Conservation (phyloP, 2,797 vertebrate species). For the Crenichthys baileyi region DNA sequence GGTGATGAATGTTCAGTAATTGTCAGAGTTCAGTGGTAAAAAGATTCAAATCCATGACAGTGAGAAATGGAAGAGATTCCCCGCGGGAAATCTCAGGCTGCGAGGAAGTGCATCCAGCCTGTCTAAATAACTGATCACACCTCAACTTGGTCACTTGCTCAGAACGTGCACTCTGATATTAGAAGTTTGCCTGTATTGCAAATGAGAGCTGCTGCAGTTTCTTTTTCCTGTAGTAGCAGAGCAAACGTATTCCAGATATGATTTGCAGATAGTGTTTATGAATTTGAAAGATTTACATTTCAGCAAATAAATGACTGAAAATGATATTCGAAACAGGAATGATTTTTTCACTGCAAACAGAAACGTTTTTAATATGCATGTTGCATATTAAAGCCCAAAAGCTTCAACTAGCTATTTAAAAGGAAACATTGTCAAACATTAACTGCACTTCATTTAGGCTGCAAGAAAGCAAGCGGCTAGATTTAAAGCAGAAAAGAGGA, state of each 20-base stretch:
- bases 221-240: slow-evolving; percentile 40
- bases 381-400: background rate
- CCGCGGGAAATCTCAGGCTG: slow-evolving; percentile 84
- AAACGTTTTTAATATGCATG: background rate
- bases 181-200: slow-evolving; percentile 74
- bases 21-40: slow-evolving; percentile 84
- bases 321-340: background rate
- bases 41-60: slow-evolving; percentile 88
- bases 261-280: background rate
- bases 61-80: slow-evolving; percentile 85
- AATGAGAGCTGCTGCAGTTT: slow-evolving; percentile 56
- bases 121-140: slow-evolving; percentile 89
- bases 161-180: slow-evolving; percentile 77
- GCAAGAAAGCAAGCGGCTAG: background rate
- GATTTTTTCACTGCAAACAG: background rate
- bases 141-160: slow-evolving; percentile 84
- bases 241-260: background rate
- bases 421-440: background rate
- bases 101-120: slow-evolving; percentile 84
- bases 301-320: background rate
- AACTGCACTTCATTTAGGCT: background rate
- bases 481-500: background rate
- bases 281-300: background rate
- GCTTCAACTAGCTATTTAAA: background rate
- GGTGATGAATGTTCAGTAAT: slow-evolving; percentile 84